A percentile compares a stretch with the other conserved stretches of the same genome.
These are phyloP conservation scores for Trichopria drosophilae DNA, from an alignment of 2,888 invertebrate genomes.

Conservation along the genomic window DNA sequence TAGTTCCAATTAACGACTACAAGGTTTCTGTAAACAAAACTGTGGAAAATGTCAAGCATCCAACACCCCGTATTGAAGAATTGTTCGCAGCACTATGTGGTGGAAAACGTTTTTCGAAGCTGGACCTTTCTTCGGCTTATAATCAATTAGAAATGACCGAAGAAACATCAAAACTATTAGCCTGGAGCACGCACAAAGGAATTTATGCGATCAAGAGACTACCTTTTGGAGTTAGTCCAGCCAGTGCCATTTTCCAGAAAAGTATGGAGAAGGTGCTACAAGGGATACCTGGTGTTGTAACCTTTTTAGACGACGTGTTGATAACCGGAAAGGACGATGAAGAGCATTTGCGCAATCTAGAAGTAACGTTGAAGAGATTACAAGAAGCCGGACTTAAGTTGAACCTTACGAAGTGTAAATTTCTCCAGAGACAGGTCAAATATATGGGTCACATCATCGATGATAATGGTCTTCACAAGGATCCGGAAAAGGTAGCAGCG, in stretches of 20 bases:
- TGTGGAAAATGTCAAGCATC: slow-evolving; percentile 38
- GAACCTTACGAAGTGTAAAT: slow-evolving; percentile 43
- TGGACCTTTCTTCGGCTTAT: slow-evolving; percentile 46
- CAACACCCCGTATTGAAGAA: slow-evolving; percentile 42
- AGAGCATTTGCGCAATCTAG: slow-evolving; percentile 39
- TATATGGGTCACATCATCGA: slow-evolving; percentile 48
- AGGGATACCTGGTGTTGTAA: slow-evolving; percentile 30
- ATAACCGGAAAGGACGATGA: slow-evolving; percentile 33
- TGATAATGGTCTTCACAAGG: slow-evolving; percentile 45
- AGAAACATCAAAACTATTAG: slow-evolving; percentile 36
- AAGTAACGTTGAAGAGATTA: slow-evolving; percentile 37
- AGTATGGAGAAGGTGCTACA: slow-evolving; percentile 42
- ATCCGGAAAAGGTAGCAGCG: slow-evolving; percentile 42
- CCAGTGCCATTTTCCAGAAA: too few relatives aligned
- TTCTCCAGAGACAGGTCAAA: slow-evolving; percentile 35
- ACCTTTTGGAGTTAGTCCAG: slow-evolving; percentile 48
- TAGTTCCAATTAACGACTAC: slow-evolving; percentile 32
- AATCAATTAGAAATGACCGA: slow-evolving; percentile 47
- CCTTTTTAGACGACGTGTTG: slow-evolving; percentile 43
- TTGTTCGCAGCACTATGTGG: slow-evolving; percentile 34
- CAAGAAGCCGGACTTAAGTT: slow-evolving; percentile 38
- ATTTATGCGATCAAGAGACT: slow-evolving; percentile 37
- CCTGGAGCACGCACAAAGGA: slow-evolving; percentile 40
- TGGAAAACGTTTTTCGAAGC: slow-evolving; percentile 25
- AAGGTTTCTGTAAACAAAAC: slow-evolving; percentile 40